A percentile compares a stretch with the other conserved stretches of the same genome.
These are phyloP conservation scores for Calyptommatus sinebrachiatus DNA, from an alignment of 2,113 vertebrate genomes.

Conservation along the genomic window DNA sequence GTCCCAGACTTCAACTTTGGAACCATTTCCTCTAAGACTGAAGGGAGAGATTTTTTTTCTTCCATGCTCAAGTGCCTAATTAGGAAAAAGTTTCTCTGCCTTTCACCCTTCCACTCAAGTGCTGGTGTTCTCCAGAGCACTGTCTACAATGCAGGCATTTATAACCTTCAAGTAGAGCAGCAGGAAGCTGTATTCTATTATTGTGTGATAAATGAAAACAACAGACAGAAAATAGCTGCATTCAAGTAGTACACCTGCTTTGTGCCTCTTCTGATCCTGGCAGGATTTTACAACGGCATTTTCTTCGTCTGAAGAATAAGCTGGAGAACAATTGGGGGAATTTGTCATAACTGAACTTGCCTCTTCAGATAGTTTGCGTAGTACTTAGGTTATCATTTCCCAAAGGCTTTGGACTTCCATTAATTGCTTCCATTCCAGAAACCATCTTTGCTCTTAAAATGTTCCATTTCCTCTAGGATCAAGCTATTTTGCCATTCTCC, in stretches of 20 bases:
- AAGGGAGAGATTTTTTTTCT: conserved; percentile 63
- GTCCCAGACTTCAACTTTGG: conserved; percentile 66
- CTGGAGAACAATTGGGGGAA: conserved; percentile 49
- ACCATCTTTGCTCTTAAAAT: conserved; percentile 36
- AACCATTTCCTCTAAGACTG: conserved; percentile 71
- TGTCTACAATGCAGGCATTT: conserved; percentile 73
- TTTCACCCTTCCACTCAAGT: conserved; percentile 67
- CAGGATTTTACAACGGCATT: conserved; percentile 49
- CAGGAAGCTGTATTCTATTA: conserved; percentile 62
- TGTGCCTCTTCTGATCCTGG: conserved; percentile 61
- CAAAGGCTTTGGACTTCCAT: conserved; percentile 36
- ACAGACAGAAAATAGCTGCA: conserved; percentile 66
- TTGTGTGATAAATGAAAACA: conserved; percentile 70
- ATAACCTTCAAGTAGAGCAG: conserved; percentile 64
- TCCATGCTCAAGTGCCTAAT: conserved; percentile 75
- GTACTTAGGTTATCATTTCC: conserved; percentile 43
- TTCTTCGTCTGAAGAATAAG: conserved; percentile 12
- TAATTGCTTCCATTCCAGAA: conserved; percentile 50
- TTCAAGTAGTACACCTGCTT: conserved; percentile 70
- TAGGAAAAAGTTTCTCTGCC: conserved; percentile 71
- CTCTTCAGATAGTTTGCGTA: conserved; percentile 33
- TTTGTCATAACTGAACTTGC: conserved; percentile 34
- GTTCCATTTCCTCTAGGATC: conserved; percentile 32
- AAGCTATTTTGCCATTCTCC: not conserved
- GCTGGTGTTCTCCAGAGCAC: conserved; percentile 63